Conservation (phyloP, 2,888 invertebrate genomes). For the Smittia sp. region DNA sequence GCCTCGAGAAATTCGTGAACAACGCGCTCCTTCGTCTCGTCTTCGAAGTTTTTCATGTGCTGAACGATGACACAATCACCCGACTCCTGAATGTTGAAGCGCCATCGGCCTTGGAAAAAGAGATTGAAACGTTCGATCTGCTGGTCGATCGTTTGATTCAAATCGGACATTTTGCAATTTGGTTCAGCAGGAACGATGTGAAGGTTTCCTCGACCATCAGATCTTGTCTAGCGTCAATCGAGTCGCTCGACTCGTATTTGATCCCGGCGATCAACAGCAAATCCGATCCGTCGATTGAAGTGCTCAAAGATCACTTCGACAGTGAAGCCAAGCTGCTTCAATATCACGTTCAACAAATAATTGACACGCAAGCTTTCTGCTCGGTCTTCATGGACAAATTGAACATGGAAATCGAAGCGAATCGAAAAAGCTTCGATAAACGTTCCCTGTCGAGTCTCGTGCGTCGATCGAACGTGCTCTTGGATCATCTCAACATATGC, state of each 20-base stretch:
- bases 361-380: slow-evolving; percentile 49
- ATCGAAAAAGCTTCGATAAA: slow-evolving; percentile 46
- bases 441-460: slow-evolving; percentile 45
- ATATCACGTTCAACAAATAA: slow-evolving; percentile 48
- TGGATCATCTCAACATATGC: slow-evolving; percentile 49
- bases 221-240: slow-evolving; percentile 51
- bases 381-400: slow-evolving; percentile 48
- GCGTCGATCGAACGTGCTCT: slow-evolving; percentile 47
- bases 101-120: slow-evolving; percentile 46
- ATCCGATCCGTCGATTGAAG: slow-evolving; percentile 46
- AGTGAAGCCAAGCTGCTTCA: slow-evolving; percentile 49
- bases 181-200: slow-evolving; percentile 47
- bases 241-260: slow-evolving; percentile 50
- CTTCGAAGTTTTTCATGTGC: slow-evolving; percentile 49
- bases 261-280: slow-evolving; percentile 50
- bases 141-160: slow-evolving; percentile 51
- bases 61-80: slow-evolving; percentile 48
- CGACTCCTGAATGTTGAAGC: slow-evolving; percentile 47
- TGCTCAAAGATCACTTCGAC: slow-evolving; percentile 51
- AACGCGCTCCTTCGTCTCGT: slow-evolving; percentile 50
- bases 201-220: slow-evolving; percentile 49
- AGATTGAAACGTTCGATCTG: slow-evolving; percentile 52
- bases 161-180: slow-evolving; percentile 51
- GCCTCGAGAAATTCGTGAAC: slow-evolving; percentile 51
- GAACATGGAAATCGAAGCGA: slow-evolving; percentile 44